These are phyloP conservation scores for Lepidurus apus DNA, from an alignment of 1,140 invertebrate genomes.

Conservation along the genomic window DNA sequence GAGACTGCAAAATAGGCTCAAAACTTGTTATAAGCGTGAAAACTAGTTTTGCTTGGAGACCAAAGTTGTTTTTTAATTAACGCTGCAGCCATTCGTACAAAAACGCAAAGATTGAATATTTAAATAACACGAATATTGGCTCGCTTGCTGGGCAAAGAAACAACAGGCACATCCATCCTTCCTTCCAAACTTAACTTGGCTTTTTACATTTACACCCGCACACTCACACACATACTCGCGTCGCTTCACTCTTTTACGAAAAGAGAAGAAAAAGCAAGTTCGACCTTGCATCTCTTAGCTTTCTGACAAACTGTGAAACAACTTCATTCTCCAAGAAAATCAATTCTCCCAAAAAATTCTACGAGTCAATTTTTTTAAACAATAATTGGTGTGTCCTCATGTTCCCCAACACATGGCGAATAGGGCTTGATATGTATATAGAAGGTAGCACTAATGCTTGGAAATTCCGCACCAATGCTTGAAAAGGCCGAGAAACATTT, in stretches of 20 bases:
- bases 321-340: neutral
- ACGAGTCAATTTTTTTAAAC: neutral
- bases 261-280: neutral
- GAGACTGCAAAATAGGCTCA: too few relatives aligned
- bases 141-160: neutral
- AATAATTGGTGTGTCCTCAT: neutral
- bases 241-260: neutral
- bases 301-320: neutral
- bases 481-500: slow-evolving; percentile 19
- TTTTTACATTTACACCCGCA: neutral
- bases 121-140: neutral
- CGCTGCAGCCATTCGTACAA: slow-evolving; percentile 13
- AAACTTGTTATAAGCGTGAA: neutral
- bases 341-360: neutral
- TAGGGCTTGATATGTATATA: slow-evolving; percentile 15
- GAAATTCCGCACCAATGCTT: slow-evolving; percentile 7
- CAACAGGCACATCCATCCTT: neutral
- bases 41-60: neutral
- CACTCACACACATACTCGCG: neutral
- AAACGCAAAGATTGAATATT: neutral
- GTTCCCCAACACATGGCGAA: neutral
- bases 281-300: neutral
- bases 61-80: slow-evolving; percentile 11
- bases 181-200: neutral
- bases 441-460: slow-evolving; percentile 21